Evolutionary conservation across 2,797 vertebrate genomes (phyloP), one percentile per base, ranked within the genome.

Genomic region (Ptychobarbus kaznakovi): DNA sequence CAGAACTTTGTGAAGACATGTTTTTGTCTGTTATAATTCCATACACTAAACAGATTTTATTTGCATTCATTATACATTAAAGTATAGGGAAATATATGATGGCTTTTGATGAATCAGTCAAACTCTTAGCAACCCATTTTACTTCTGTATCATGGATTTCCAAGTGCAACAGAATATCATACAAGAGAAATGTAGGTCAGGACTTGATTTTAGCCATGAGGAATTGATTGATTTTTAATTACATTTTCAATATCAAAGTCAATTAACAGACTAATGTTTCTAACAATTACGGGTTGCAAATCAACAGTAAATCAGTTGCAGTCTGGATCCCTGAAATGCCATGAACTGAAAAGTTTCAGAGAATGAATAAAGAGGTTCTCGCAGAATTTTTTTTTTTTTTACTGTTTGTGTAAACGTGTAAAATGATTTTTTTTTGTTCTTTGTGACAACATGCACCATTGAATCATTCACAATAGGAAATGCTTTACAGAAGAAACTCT

Each of bases 1-100:
- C 15, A 49, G 28, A 75, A 38, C 35, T 12, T 58, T 72, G 35
- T 58, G 38, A 75, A 63, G 40, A 35, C 11, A 46, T 11, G 22
- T 49, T 38, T 82, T 65, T 65, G 2, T 65, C 46, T 49, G 12
- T 25, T 25, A 58, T 35, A 18, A 46, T 32, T 58, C 16, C 44
- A 18, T 58, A 82, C 46, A 38, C 22, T 81, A 70, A 70, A 81
- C 38, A 56, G n/a, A 38, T 32, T 61, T 44, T 13, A 63, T 79
- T 7, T 12, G 40, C 9, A 79, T 79, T 42, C 20, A 1, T 44
- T 79, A 42, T 13, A 3, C 8, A 42, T 61, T 35, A 2, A 51
- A 75, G 20, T 65, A 11, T 42, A 12, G n/a, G 35, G n/a, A 46
- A 61, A 65, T 51, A 49, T 25, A n/a, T 40, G 22, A 42, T 16